Evolutionary conservation across 2,113 vertebrate species (phyloP).

Genomic region (Bagarius yarrelli): DNA sequence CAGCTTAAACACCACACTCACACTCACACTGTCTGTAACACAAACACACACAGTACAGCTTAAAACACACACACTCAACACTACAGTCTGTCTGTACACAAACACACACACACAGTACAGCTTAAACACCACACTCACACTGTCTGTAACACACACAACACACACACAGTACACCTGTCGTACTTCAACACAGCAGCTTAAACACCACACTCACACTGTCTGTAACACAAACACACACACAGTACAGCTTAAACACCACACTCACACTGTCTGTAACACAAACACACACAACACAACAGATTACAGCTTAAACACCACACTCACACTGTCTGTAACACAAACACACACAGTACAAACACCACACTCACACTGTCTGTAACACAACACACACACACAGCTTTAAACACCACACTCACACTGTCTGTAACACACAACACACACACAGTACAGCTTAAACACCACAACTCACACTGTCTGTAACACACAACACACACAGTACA

Average conservation of each 20-base stretch:
- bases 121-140: not conserved
- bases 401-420: too few species aligned
- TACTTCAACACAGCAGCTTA: too few species aligned
- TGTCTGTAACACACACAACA: not conserved
- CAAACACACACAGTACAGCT: too few species aligned
- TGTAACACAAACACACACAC: not conserved
- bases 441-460: too few species aligned
- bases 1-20: too few species aligned
- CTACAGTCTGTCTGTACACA: too few species aligned
- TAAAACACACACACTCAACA: too few species aligned
- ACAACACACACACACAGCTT: too few species aligned
- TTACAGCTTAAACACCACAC: not conserved
- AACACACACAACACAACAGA: not conserved
- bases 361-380: too few species aligned
- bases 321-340: not conserved
- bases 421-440: not conserved
- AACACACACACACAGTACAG: not conserved
- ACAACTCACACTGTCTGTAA: not conserved
- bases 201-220: not conserved
- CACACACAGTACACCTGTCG: not conserved
- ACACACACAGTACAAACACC: not conserved
- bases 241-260: not conserved
- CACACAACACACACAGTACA: not conserved
- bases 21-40: too few species aligned
- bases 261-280: not conserved